Evolutionary conservation across 2,113 vertebrate genomes (phyloP), one percentile per base, ranked within the genome.

Genomic region (Rana temporaria): DNA sequence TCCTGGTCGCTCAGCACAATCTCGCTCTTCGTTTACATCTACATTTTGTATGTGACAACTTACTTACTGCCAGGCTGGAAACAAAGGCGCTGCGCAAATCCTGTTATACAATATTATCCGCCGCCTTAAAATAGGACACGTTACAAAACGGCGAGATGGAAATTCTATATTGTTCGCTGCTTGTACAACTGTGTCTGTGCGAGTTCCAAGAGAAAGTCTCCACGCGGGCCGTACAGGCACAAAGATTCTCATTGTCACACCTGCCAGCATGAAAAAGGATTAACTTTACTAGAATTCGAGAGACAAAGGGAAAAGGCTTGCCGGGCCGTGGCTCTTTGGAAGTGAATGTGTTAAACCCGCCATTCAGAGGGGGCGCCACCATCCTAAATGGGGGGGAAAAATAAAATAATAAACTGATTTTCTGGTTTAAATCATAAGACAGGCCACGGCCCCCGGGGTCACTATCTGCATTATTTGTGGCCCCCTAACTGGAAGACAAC

Each of bases 161-260:
- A 90, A 88, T 87, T 88, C 86, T 88, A 84, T 86, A 89, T 87
- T 89, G 86, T 88, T 88, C 87, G 88, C 89, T 85, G 84, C 86
- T 86, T 89, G 85, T 86, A 85, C 84, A 85, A 84, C 87, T 86
- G 88, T 89, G 87, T 88, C 86, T 81, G 84, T 86, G 89, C 85
- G 85, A 87, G 86, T 89, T 87, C 88, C 88, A 87, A 88, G 81
- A 87, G 87, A 89, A 90, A 86, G 87, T 87, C 87, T 82, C 87
- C 85, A 89, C 30, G n/a, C 78, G 85, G 86, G 85, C 86, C 84
- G 69, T 85, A 82, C 52, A 74, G 87, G 87, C 84, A 88, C 89
- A 91, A 89, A 89, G 87, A 85, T 85, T 86, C 86, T 84, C 88
- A 88, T 90, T 90, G 89, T 91, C 90, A 90, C 88, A 89, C 87